Conservation (phyloP, 2,113 vertebrate genomes). For the Grantiella picta region DNA sequence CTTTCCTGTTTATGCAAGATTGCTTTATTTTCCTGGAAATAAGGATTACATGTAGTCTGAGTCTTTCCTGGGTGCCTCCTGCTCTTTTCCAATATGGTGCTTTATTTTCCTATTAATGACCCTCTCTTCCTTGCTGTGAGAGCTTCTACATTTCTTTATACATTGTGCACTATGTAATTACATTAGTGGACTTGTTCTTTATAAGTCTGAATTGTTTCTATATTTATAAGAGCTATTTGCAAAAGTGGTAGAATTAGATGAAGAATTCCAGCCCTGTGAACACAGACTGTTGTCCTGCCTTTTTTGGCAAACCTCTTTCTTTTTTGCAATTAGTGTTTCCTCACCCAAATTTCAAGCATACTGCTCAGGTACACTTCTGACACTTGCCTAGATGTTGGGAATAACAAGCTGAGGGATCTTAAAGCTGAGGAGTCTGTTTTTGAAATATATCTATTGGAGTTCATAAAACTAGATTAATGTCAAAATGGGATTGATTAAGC, state of each 20-base stretch:
- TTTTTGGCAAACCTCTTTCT: not conserved
- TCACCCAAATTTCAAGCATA: not conserved
- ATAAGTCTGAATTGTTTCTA: not conserved
- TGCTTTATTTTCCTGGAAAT: slow-evolving; percentile 2
- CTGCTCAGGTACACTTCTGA: not conserved
- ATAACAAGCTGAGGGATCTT: not conserved
- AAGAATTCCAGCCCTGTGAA: not conserved
- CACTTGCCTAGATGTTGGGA: not conserved
- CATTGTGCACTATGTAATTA: not conserved
- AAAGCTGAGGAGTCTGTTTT: not conserved
- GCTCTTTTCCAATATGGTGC: not conserved
- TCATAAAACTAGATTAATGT: not conserved
- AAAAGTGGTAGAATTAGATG: not conserved
- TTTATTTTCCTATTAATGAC: not conserved
- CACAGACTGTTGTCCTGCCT: not conserved
- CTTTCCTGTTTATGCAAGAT: not conserved
- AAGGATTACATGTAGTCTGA: not conserved
- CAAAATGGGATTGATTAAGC: not conserved
- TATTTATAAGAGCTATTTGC: not conserved
- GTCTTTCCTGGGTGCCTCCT: not conserved
- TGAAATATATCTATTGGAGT: not conserved
- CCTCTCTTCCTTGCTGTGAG: not conserved
- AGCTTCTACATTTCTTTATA: not conserved
- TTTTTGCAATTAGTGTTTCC: not conserved
- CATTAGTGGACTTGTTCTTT: not conserved